Percentiles rank a stretch among this genome's conserved stretches.
These are phyloP conservation scores for Molossus molossus DNA, from an alignment of 2,797 vertebrate species.

Conservation along the genomic window DNA sequence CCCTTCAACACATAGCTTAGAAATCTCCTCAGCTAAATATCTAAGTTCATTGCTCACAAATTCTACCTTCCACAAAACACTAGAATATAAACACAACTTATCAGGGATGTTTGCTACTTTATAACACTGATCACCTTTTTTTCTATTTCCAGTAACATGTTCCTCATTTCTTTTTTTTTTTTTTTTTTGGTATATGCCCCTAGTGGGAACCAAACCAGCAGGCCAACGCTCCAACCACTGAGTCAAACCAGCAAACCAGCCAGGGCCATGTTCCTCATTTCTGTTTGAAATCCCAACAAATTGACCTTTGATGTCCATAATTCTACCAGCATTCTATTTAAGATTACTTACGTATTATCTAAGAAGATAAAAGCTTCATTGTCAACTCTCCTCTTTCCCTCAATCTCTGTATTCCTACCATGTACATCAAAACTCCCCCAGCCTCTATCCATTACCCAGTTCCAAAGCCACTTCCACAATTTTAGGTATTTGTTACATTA, in stretches of 20 bases:
- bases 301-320: not conserved
- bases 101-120: not conserved
- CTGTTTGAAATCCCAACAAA: not conserved
- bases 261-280: not conserved
- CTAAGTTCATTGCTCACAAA: not conserved
- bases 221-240: no score
- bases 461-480: not conserved
- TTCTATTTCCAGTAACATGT: not conserved
- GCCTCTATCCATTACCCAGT: not conserved
- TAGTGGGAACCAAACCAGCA: no score
- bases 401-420: not conserved
- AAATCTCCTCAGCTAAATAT: conserved; percentile 6
- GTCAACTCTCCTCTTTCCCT: not conserved
- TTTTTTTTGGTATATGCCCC: no score
- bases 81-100: not conserved
- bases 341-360: not conserved
- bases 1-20: not conserved
- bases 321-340: not conserved
- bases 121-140: not conserved
- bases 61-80: not conserved
- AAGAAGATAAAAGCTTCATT: not conserved
- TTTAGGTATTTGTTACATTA: not conserved
- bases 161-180: not conserved
- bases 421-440: not conserved
- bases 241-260: no score